Base-by-base conservation (phyloP, 2,797 vertebrate species). In the Apodemus agrarius region DNA sequence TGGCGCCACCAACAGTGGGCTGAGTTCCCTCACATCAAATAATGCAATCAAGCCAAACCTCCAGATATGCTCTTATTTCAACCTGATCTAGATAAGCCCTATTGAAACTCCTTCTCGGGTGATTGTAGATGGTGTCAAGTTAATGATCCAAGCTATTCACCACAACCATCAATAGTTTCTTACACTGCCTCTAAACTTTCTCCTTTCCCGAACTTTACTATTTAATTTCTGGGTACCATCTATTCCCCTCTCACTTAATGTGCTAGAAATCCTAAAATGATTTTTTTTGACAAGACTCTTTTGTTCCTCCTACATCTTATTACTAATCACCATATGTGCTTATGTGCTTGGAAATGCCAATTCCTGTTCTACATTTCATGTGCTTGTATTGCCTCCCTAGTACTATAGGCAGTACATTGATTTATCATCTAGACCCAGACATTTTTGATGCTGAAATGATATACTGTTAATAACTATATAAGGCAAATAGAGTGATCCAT, bases 371-470 rank as follows among this genome's bases (percentile, higher is more conserved):
- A n/a, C 85, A 29, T 22, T 46, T 63, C 52, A 46, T 1, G 1
- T 29, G 16, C 24, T 52, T 49, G 3, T 26, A 74, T 54, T 63
- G 7, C 37, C 29, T 13, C 26, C 75, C 46, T 72, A 43, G 46
- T 13, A 67, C 84, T 90, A 40, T 10, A 12, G 34, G 14, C 1
- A 75, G 5, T 31, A 49, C n/a, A 59, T 59, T 61, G 92, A 89
- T 57, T 80, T 57, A 79, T 75, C 52, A 74, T 34, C 46, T 54
- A 92, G 81, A 92, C 16, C 19, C 65, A 43, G 82, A 46, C 8
- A 31, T 31, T 46, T 88, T 6, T 69, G 19, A 90, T 24, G 31
- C 29, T 65, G 69, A 92, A 94, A 95, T 92, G 89, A 74, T 79
- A 43, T 87, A 7, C 78, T 93, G 16, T 78, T 92, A 65, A 72